Conservation (phyloP, 2,113 vertebrate genomes). For the Egretta garzetta region DNA sequence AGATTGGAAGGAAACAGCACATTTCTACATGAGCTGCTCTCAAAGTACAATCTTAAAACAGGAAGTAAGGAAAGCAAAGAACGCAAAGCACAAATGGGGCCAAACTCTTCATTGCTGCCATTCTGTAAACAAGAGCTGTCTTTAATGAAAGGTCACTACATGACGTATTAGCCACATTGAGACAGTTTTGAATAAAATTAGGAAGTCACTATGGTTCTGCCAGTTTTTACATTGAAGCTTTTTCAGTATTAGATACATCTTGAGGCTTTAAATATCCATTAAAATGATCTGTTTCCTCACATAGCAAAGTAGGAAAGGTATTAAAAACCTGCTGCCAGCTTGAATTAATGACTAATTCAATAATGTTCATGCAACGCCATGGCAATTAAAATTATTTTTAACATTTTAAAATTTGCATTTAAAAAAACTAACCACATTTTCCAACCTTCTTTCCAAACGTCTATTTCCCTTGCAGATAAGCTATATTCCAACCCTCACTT, state of each 20-base stretch:
- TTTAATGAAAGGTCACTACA: background rate
- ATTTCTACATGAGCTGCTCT: background rate
- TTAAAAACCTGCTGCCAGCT: background rate
- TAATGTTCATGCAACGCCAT: background rate
- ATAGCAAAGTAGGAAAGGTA: background rate
- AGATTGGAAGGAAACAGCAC: background rate
- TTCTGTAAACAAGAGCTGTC: background rate
- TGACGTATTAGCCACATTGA: rapidly evolving
- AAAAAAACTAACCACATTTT: background rate
- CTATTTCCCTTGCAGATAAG: background rate
- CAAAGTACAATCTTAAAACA: background rate
- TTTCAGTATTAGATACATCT: background rate
- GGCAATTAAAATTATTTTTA: conserved; percentile 35
- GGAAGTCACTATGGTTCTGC: background rate
- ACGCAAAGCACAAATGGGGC: background rate
- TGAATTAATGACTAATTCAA: conserved; percentile 25
- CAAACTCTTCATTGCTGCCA: background rate
- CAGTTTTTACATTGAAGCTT: background rate
- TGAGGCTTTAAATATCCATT: background rate
- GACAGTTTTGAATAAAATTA: background rate
- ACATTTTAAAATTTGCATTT: conserved; percentile 1
- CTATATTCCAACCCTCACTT: background rate
- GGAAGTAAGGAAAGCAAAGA: background rate
- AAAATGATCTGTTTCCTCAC: background rate
- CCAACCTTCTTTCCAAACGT: background rate